These are phyloP conservation scores for Engraulis encrasicolus DNA, from an alignment of 2,113 vertebrate species.

Conservation along the genomic window DNA sequence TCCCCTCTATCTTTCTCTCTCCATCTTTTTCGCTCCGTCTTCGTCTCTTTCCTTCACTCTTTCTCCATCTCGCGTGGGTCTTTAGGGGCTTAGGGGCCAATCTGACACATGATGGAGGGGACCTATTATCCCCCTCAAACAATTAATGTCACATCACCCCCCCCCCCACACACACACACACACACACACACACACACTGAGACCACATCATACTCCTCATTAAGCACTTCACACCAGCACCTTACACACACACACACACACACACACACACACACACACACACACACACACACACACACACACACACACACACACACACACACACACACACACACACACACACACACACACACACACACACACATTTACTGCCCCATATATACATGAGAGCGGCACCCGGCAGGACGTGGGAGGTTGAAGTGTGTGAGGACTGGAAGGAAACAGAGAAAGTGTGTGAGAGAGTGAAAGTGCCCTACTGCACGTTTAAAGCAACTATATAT, in stretches of 20 bases:
- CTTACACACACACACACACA: too few relatives aligned
- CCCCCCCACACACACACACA: constrained; percentile 16
- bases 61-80: constrained; percentile 45
- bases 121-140: constrained; percentile 66
- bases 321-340: constrained; percentile 50
- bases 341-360: constrained; percentile 46
- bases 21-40: too few relatives aligned
- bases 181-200: too few relatives aligned
- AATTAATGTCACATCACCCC: constrained; percentile 73
- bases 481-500: not conserved
- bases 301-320: not conserved
- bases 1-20: too few relatives aligned
- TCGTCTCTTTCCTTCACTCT: too few relatives aligned
- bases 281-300: constrained; percentile 51
- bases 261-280: constrained; percentile 53
- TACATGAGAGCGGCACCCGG: constrained; percentile 51
- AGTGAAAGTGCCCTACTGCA: not conserved
- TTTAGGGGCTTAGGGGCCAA: constrained; percentile 58
- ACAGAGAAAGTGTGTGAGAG: not conserved
- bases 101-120: constrained; percentile 68
- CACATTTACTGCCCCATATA: constrained; percentile 60
- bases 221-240: constrained; percentile 58
- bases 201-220: constrained; percentile 68
- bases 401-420: constrained; percentile 26
- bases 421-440: not conserved